Conservation (phyloP, 2,113 vertebrate species). For the Istiophorus platypterus region DNA sequence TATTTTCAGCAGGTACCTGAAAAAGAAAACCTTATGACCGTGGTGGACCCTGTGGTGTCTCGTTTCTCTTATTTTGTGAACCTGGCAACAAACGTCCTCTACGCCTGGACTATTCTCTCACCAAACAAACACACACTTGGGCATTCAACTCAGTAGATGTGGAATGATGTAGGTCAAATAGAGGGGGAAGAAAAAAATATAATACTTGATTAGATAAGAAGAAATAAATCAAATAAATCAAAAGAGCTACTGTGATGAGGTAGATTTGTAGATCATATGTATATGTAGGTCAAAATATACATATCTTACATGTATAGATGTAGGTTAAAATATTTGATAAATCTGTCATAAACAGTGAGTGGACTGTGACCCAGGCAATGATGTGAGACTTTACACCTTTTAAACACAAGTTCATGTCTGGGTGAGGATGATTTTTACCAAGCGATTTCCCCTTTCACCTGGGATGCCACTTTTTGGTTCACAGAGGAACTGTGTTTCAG, state of each 20-base stretch:
- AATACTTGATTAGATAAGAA: too few relatives aligned
- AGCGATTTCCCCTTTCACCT: not conserved
- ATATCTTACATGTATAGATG: too few relatives aligned
- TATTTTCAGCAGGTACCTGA: constrained; percentile 85
- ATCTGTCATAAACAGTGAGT: too few relatives aligned
- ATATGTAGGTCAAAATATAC: too few relatives aligned
- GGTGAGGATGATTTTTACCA: not conserved
- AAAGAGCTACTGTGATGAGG: too few relatives aligned
- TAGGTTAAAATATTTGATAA: too few relatives aligned
- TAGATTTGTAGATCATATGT: too few relatives aligned
- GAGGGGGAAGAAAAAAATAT: too few relatives aligned
- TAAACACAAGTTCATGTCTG: not conserved
- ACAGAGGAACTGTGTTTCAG: not conserved
- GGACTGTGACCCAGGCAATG: too few relatives aligned
- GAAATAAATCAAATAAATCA: not conserved
- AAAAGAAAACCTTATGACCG: constrained; percentile 74
- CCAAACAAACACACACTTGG: constrained; percentile 3
- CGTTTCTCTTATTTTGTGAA: constrained; percentile 66
- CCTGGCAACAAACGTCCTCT: constrained; percentile 54
- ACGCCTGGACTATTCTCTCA: constrained; percentile 33
- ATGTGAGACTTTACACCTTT: too few relatives aligned
- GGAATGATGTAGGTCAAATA: not conserved
- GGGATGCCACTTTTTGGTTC: not conserved
- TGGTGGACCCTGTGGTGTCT: constrained; percentile 62
- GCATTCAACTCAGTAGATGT: not conserved